These are phyloP conservation scores for Bombus sylvicola DNA, from an alignment of 1,140 invertebrate species.

Conservation along the genomic window DNA sequence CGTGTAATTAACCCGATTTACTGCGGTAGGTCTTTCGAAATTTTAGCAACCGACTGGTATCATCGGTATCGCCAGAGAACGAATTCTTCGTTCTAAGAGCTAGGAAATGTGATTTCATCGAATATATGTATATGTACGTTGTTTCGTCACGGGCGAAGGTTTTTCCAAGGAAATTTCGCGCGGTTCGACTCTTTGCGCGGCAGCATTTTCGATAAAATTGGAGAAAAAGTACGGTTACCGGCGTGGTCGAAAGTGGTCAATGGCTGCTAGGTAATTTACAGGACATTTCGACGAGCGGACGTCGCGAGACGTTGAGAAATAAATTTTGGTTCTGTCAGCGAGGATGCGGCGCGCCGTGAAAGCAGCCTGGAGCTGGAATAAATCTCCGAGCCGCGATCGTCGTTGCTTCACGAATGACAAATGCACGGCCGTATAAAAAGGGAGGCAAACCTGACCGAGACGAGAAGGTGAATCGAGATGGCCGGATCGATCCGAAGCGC, in stretches of 20 bases:
- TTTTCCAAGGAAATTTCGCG: neutral
- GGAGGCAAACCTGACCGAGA: neutral
- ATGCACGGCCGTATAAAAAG: conserved; percentile 37
- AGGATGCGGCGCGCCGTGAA: conserved; percentile 27
- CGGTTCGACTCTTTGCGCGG: neutral
- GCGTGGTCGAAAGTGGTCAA: neutral
- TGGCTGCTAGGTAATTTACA: conserved; percentile 15
- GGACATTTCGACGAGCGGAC: neutral
- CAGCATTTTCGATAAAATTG: neutral
- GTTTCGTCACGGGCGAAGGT: too few species aligned
- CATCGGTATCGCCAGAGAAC: neutral
- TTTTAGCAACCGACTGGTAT: conserved; percentile 34
- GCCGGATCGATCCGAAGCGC: neutral
- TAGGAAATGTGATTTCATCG: neutral
- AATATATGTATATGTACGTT: neutral
- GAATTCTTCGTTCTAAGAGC: neutral
- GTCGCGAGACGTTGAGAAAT: conserved; percentile 8
- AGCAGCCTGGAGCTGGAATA: conserved; percentile 17
- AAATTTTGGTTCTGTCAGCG: conserved; percentile 34
- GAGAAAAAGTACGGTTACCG: neutral
- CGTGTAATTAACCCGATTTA: conserved; percentile 67
- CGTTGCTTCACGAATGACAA: conserved; percentile 41
- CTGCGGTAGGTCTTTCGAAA: conserved; percentile 62
- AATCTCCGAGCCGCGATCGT: conserved; percentile 29
- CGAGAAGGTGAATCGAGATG: neutral